Conservation (phyloP, 2,888 invertebrate genomes). For the Carterocephalus palaemon region DNA sequence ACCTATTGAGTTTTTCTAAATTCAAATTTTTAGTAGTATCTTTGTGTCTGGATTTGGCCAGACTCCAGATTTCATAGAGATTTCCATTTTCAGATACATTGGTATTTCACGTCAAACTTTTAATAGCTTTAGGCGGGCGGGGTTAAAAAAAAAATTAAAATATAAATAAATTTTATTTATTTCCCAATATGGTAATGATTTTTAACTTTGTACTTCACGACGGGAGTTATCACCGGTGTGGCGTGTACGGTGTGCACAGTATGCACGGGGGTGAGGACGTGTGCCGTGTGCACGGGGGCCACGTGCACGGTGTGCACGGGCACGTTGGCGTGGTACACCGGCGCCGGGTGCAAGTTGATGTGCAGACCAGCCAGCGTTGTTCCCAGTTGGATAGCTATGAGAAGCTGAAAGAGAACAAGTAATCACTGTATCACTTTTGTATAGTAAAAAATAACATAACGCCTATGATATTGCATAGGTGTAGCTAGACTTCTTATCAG, state of each 20-base stretch:
- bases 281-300: slow-evolving; percentile 36
- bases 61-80: no score
- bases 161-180: slow-evolving; percentile 31
- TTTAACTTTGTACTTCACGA: slow-evolving; percentile 47
- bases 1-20: no score
- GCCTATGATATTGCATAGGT: no score
- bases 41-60: no score
- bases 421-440: no score
- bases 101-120: no score
- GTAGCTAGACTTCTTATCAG: no score
- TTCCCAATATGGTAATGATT: slow-evolving; percentile 46
- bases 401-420: slow-evolving; percentile 10
- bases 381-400: slow-evolving; percentile 1
- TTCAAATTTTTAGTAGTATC: no score
- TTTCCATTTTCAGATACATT: no score
- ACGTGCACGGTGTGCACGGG: slow-evolving; percentile 14
- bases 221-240: slow-evolving; percentile 33
- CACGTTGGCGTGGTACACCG: neutral
- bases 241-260: slow-evolving; percentile 31
- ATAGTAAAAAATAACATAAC: no score
- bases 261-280: slow-evolving; percentile 32
- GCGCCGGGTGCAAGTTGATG: slow-evolving; percentile 11
- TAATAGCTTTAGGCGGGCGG: neutral
- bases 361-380: slow-evolving; percentile 1
- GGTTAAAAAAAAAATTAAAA: neutral